Evolutionary conservation across 2,113 vertebrate species (phyloP).

Genomic region (Pedionomus torquatus): DNA sequence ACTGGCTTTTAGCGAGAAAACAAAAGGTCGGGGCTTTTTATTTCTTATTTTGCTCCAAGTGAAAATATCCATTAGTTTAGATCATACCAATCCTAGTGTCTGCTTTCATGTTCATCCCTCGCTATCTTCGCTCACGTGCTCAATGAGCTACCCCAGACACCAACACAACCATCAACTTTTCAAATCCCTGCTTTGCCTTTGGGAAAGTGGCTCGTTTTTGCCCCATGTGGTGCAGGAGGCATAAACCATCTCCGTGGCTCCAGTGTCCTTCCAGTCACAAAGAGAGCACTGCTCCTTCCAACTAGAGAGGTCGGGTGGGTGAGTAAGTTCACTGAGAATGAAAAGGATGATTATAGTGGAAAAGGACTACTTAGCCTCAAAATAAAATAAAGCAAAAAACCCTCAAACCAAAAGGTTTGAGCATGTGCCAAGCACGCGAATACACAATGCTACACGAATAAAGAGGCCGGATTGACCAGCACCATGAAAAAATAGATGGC

Average conservation of each 20-base stretch:
- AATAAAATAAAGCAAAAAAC: neutral
- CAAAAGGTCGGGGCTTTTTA: neutral
- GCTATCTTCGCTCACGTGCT: neutral
- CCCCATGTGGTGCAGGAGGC: neutral
- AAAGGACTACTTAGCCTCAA: neutral
- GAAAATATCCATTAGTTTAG: conserved; percentile 30
- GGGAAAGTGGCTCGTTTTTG: neutral
- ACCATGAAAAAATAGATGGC: neutral
- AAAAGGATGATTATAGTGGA: neutral
- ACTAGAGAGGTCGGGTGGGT: neutral
- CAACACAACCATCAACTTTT: neutral
- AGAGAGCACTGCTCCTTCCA: neutral
- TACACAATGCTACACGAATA: neutral
- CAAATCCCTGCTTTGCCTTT: neutral
- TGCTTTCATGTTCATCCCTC: neutral
- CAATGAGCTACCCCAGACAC: neutral
- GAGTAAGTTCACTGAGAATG: neutral
- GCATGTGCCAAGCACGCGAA: neutral
- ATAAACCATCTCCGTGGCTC: neutral
- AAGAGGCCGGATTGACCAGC: neutral
- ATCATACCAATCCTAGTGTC: neutral
- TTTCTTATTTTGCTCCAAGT: conserved; percentile 8
- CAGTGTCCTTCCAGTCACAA: neutral
- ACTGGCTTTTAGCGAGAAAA: neutral
- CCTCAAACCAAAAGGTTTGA: neutral